These are phyloP conservation scores for Anoplophora glabripennis DNA, from an alignment of 1,140 invertebrate genomes.

Conservation along the genomic window DNA sequence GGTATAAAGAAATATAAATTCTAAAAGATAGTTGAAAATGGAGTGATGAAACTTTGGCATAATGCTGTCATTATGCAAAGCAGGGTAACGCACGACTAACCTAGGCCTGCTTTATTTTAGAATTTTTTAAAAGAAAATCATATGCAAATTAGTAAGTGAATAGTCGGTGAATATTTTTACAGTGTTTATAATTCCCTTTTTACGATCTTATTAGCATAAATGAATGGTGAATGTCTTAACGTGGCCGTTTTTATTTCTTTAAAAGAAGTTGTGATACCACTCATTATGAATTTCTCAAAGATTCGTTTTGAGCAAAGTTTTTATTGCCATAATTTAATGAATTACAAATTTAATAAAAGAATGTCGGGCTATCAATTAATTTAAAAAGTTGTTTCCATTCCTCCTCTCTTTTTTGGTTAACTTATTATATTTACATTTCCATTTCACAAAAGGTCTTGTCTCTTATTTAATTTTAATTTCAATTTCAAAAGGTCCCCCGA, in stretches of 20 bases:
- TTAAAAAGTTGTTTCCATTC: slow-evolving; percentile 10
- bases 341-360: slow-evolving; percentile 27
- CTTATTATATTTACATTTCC: slow-evolving; percentile 19
- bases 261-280: slow-evolving; percentile 25
- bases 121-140: slow-evolving; percentile 46
- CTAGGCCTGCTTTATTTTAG: slow-evolving; percentile 38
- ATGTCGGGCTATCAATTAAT: slow-evolving; percentile 20
- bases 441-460: slow-evolving; percentile 9
- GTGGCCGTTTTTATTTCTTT: slow-evolving; percentile 32
- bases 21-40: slow-evolving; percentile 32
- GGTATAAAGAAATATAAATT: slow-evolving; percentile 9
- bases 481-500: no score
- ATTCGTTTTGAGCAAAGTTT: slow-evolving; percentile 29
- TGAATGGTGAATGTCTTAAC: slow-evolving; percentile 41
- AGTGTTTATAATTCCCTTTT: slow-evolving; percentile 50
- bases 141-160: slow-evolving; percentile 47
- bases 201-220: slow-evolving; percentile 47
- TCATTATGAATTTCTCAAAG: slow-evolving; percentile 42
- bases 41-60: slow-evolving; percentile 39
- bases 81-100: slow-evolving; percentile 39
- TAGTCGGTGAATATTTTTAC: slow-evolving; percentile 50
- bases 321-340: slow-evolving; percentile 38
- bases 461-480: no score
- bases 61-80: slow-evolving; percentile 46
- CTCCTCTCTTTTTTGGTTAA: slow-evolving; percentile 1